Base-by-base conservation (phyloP, 1,140 invertebrate genomes). In the Stratiolaelaps scimitus region DNA sequence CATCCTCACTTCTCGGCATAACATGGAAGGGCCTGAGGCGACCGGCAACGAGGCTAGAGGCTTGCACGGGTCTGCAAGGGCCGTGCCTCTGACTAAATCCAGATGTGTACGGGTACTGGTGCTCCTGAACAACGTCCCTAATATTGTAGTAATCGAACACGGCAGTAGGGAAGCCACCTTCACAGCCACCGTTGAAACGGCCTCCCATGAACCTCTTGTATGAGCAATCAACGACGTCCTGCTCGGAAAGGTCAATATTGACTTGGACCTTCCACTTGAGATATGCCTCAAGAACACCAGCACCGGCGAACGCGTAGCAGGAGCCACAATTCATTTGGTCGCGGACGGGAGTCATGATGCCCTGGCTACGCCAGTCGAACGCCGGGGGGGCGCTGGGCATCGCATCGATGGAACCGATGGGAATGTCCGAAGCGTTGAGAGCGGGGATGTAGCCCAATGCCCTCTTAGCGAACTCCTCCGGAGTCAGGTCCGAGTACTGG, bases 231-330 rank as follows among this genome's bases (percentile, higher is more conserved):
- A 48, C 47, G 4, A 48, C 47, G 15, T 48, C 47, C 15, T 48
- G 47, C 15, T 48, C 47, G 47, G 47, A 48, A 4, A 48, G 47
- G 15, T 48, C 47, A 28, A 48, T 4, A 4, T 4, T 15, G 47
- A 7, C 15, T 4, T 19, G 20, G 15, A 28, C 66, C 29, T 34
- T 70, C 34, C 77, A 75, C 64, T 76, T 75, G 64, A 75, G 72
- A 70, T 81, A 80, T 30, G 78, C 79, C 70, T 81, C 80, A 20
- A 81, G 71, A 1, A 80, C 76, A 15, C 79, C 79, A 64, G 77
- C 78, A n/a, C 43, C 73, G 30, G 69, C 68, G 66, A 75, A 76
- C 1, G 75, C 72, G 70, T 71, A 76, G 66, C 74, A 76, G 19
- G 72, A 73, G 17, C 74, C 75, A 65, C 75, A 76, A 23, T 70